These are phyloP conservation scores for Microtus ochrogaster DNA, from an alignment of 2,113 vertebrate species.

Conservation along the genomic window DNA sequence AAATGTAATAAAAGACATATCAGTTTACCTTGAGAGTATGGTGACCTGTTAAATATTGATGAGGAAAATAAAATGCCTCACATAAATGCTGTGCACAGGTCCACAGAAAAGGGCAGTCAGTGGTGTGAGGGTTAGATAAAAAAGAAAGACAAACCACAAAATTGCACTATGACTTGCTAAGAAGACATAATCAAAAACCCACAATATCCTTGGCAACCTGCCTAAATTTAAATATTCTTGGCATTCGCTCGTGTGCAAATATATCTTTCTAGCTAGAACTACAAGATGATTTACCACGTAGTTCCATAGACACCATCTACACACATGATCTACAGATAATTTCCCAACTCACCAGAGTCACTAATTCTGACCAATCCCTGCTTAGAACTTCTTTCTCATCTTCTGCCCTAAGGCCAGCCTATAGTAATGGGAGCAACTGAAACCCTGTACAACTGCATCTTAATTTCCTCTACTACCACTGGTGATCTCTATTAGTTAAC, in stretches of 20 bases:
- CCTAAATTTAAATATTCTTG: background rate
- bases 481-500: background rate
- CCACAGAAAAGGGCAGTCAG: background rate
- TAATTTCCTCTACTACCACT: background rate
- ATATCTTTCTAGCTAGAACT: background rate
- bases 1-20: background rate
- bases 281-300: background rate
- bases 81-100: background rate
- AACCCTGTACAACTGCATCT: background rate
- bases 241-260: background rate
- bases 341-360: background rate
- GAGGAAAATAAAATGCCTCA: background rate
- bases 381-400: background rate
- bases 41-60: background rate
- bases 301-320: background rate
- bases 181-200: background rate
- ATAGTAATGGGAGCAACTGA: background rate
- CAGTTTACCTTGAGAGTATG: background rate
- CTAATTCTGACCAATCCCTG: background rate
- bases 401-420: background rate
- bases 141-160: conserved; percentile 36
- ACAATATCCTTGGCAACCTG: background rate
- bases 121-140: background rate
- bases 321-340: background rate
- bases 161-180: background rate